Evolutionary conservation across 2,113 vertebrate species (phyloP), one percentile per base, ranked within the genome.

Genomic region (Takifugu bimaculatus): DNA sequence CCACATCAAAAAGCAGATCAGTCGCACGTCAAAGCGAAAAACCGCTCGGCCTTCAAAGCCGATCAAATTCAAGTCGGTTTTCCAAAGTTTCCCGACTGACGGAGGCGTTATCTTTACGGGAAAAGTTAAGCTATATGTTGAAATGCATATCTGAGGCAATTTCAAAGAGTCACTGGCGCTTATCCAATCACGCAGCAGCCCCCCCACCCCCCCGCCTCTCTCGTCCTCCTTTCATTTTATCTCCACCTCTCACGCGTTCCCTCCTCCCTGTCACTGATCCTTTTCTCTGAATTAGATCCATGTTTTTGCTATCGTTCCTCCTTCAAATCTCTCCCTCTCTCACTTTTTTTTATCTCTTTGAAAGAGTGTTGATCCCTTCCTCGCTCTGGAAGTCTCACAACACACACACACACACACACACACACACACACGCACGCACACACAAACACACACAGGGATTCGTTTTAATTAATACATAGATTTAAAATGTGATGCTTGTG

Each of bases 81-180:
- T 26, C 13, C 25, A 72, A 85, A 79, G 65, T 82, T 83, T 72
- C 58, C 14, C 4, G 26, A 50, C 72, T 72, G 75, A 78, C 68
- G 67, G 80, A 69, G 80, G 63, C 2, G 75, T 85, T 85, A 85
- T 87, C 83, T 86, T 28, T 45, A 49, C 26, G 65, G 67, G 76
- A 39, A 62, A 76, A 85, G 74, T 85, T 78, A 54, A 72, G 72
- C 78, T 72, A 63, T 80, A 80, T 65, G 56, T 83, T 74, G 64
- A 82, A 80, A 80, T 61, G 77, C 72, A 53, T 79, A 85, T 82
- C 82, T 67, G 68, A 74, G 54, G 59, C 77, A 84, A 80, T 88
- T 88, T 88, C 86, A 88, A 88, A 88, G 82, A 86, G 63, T 82
- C 77, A 79, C 68, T 84, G 75, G 71, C 77, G 75, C 86, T 82